These are phyloP conservation scores for Eulacestoma nigropectus DNA, from an alignment of 2,113 vertebrate genomes.

Conservation along the genomic window DNA sequence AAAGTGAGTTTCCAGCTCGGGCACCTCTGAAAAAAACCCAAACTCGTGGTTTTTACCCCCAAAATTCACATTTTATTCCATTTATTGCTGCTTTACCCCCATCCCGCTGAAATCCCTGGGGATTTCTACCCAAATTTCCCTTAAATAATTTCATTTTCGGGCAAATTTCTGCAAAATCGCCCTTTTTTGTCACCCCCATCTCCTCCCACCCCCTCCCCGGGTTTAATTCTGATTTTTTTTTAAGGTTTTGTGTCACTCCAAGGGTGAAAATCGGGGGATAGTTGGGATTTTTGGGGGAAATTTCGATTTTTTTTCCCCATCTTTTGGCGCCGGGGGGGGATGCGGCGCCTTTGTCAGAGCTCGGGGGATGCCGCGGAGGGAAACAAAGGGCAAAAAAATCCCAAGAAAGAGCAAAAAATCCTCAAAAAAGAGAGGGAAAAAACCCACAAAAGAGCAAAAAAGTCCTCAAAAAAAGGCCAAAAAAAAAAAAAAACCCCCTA, in stretches of 20 bases:
- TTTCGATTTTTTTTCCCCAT: accelerated
- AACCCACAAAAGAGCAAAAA: neutral
- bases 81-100: accelerated
- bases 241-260: accelerated
- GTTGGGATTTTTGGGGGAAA: neutral
- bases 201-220: neutral
- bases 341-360: neutral
- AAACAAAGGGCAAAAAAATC: neutral
- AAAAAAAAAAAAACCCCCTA: too few species aligned
- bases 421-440: neutral
- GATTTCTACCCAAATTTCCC: neutral
- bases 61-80: neutral
- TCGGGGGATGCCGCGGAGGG: neutral
- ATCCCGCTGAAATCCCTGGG: accelerated
- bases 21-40: neutral
- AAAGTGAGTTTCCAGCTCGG: neutral
- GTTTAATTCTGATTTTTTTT: neutral
- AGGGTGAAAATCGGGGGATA: neutral
- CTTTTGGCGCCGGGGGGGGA: neutral
- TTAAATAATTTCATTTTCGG: neutral
- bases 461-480: too few species aligned
- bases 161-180: neutral
- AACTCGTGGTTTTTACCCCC: neutral
- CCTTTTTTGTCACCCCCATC: accelerated
- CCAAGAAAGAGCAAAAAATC: too few species aligned